Base-by-base conservation (phyloP, 2,797 vertebrate species). In the Halcyon badia region DNA sequence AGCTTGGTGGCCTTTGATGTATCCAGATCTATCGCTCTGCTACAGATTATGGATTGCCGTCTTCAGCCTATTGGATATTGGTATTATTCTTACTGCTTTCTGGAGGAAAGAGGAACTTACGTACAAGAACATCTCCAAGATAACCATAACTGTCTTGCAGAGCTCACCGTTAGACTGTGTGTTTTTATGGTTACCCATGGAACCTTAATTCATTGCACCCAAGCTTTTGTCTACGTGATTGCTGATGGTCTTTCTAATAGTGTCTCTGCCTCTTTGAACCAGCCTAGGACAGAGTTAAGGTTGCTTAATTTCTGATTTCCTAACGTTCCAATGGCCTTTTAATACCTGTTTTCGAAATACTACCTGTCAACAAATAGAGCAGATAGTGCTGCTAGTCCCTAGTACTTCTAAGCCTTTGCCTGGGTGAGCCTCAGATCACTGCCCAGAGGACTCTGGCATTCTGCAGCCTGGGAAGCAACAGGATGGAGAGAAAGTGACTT, bases 1-100 rank as follows among this genome's bases (percentile, higher is more conserved):
- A 60, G 14, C 1, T 0, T 31, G 22, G 39, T 35, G 20, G 31
- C 14, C 41, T 66, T 66, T 1, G 0, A 41, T 64, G 20, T n/a
- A 62, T 62, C 33, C 58, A 46, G n/a, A 39, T 64, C 39, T 84
- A 26, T 60, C 69, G 14, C 54, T 69, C 76, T 39, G n/a, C 31
- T 54, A 9, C 41, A 41, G 41, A 7, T 46, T 42, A 9, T 60
- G 61, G 56, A 3, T 9, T 66, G 48, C 17, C n/a, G 18, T 79
- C 49, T 8, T 44, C 33, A 49, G 39, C 28, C 28, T 81, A 2
- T 3, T 62, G n/a, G 21, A 44, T 31, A 68, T 73, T 70, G 15
- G 5, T 37, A 9, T 52, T 52, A 31, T 14, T 51, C 33, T 48
- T 48, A 25, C 48, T 48, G 22, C 83, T 57, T 60, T 61, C 48